A percentile compares a stretch with the other conserved stretches of the same genome.
phyloP scores from a whole-genome alignment of 2,113 vertebrate genomes.

The Gallinago paraguaiae region DNA sequence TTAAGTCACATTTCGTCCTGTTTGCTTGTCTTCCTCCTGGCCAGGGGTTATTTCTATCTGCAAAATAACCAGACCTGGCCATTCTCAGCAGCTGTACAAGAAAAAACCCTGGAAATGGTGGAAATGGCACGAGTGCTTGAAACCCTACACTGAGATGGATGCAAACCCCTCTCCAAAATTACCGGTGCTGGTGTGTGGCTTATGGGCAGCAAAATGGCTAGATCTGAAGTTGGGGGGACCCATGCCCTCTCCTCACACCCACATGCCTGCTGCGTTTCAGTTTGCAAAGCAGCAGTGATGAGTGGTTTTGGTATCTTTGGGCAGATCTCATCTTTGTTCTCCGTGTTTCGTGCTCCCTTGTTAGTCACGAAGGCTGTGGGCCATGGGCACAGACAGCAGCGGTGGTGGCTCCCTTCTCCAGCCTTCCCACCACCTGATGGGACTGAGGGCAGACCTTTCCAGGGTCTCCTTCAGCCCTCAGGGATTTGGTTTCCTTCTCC shows the following conservation, averaged over 20 bases:
- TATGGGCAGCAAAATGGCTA: neutral
- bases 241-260: neutral
- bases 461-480: neutral
- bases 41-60: neutral
- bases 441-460: neutral
- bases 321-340: neutral
- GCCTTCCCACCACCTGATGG: neutral
- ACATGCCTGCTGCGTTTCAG: neutral
- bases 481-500: neutral
- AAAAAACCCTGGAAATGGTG: neutral
- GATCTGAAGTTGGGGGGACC: neutral
- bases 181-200: neutral
- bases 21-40: neutral
- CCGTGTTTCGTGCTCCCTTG: neutral
- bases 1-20: neutral
- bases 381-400: neutral
- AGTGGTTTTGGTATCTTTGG: neutral
- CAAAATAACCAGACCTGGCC: neutral
- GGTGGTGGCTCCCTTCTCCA: fast-evolving
- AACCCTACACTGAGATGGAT: neutral
- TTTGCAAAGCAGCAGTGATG: neutral
- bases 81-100: neutral
- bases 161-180: neutral
- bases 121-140: neutral
- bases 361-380: fast-evolving